Base-by-base conservation (phyloP, 2,888 invertebrate genomes). In the Drosophila diplacantha region DNA sequence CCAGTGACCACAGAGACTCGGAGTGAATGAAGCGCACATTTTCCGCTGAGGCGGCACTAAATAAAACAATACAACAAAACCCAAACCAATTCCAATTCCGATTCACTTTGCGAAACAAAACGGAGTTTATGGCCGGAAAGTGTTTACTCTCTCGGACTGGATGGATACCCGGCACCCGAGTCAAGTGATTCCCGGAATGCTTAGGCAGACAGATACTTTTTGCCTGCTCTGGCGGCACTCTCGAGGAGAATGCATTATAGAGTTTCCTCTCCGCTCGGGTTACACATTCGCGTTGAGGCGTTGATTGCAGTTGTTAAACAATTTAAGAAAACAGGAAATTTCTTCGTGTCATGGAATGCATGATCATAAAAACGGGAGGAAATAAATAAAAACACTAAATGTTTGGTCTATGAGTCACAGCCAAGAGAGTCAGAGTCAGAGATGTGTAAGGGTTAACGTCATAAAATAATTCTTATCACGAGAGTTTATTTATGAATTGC, bases 141-240 rank as follows among this genome's bases (percentile, higher is more conserved):
- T 78, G 71, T 75, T 76, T 67, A 61, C 56, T 12, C 18, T 22
- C 41, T 39, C 16, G 37, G 57, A 8, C 18, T 16, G 43, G 16
- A 43, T 43, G 26, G 57, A 41, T 57, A 16, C 47, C 29, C 35
- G 50, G 51, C 55, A 55, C 46, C 46, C 54, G 39, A 73, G 64
- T 80, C 68, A 71, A 80, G 80, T 82, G 68, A 43, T 80, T 82
- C 80, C 66, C 22, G 70, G 83, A 80, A 80, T 71, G 67, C 73
- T 54, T 32, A 55, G 59, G 14, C 43, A 65, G 64, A 69, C 56
- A 64, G 59, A 62, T 59, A 57, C 52, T 69, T 63, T 18, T 49
- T 37, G 46, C 37, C 59, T 66, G 52, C 56, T 14, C 49, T 24
- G 31, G 12, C 29, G 26, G 35, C 50, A 37, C 41, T 39, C 52